A percentile compares a stretch with the other conserved stretches of the same genome.
Evolutionary conservation across 2,797 vertebrate species (phyloP).

Genomic region (Anas flavirostris): DNA sequence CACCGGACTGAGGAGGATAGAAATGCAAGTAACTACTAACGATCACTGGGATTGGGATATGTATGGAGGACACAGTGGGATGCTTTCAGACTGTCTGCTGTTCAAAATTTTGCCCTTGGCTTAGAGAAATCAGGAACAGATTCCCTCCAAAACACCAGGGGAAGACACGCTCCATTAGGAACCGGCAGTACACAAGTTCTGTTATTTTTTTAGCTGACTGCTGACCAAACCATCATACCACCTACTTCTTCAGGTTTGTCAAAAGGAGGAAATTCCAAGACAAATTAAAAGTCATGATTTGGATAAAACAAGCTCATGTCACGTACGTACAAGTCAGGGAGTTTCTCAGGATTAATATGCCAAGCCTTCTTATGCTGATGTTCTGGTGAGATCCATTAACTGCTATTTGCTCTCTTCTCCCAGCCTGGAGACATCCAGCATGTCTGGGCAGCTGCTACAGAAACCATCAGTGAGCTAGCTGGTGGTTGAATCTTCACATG

Average conservation of each 20-base stretch:
- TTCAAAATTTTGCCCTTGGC: background rate
- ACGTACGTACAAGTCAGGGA: background rate
- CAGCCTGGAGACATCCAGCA: background rate
- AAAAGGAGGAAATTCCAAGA: background rate
- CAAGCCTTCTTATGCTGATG: background rate
- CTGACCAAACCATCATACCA: background rate
- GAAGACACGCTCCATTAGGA: background rate
- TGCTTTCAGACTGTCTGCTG: background rate
- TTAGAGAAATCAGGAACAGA: background rate
- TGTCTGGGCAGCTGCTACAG: background rate
- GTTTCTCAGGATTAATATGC: background rate
- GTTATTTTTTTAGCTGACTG: background rate
- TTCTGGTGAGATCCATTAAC: background rate
- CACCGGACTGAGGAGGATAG: background rate
- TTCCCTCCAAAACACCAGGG: background rate
- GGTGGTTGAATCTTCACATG: too few species aligned
- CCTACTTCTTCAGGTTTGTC: background rate
- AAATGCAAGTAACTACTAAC: background rate
- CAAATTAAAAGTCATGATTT: background rate
- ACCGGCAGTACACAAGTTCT: fast-evolving
- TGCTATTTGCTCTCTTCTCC: background rate
- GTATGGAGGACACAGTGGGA: background rate
- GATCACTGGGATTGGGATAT: background rate
- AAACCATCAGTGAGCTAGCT: background rate
- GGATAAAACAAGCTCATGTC: background rate